phyloP scores from a whole-genome alignment of 2,113 vertebrate genomes.

The Rhinoderma darwinii region DNA sequence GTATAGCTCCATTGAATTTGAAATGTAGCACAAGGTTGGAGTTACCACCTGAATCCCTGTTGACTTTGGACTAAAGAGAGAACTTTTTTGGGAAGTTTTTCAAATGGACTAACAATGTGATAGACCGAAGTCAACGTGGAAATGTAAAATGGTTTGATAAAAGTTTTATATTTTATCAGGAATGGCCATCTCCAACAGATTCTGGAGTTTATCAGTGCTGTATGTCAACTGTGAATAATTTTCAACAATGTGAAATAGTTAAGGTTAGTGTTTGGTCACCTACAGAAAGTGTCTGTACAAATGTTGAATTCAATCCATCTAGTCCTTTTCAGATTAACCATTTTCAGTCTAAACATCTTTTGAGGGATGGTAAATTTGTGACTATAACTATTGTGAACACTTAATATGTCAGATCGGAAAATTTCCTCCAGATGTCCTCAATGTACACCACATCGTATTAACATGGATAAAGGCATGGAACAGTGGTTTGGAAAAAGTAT shows the following conservation, averaged over 20 bases:
- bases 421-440: too few species aligned
- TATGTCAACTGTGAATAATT: too few species aligned
- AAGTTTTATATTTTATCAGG: background rate
- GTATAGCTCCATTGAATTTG: background rate
- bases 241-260: too few species aligned
- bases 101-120: too few species aligned
- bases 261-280: too few species aligned
- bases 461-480: background rate
- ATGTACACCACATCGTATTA: background rate
- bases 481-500: background rate
- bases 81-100: too few species aligned
- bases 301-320: background rate
- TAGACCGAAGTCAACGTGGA: too few species aligned
- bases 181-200: background rate
- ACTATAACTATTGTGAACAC: too few species aligned
- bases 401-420: too few species aligned
- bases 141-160: background rate
- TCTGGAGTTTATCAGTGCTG: background rate
- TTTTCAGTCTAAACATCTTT: too few species aligned
- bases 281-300: too few species aligned
- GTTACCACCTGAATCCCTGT: background rate
- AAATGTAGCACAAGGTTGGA: background rate
- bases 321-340: background rate
- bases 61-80: background rate
- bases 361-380: too few species aligned